Evolutionary conservation across 1,140 invertebrate species (phyloP), one percentile per base, ranked within the genome.

Genomic region (Orius insidiosus): DNA sequence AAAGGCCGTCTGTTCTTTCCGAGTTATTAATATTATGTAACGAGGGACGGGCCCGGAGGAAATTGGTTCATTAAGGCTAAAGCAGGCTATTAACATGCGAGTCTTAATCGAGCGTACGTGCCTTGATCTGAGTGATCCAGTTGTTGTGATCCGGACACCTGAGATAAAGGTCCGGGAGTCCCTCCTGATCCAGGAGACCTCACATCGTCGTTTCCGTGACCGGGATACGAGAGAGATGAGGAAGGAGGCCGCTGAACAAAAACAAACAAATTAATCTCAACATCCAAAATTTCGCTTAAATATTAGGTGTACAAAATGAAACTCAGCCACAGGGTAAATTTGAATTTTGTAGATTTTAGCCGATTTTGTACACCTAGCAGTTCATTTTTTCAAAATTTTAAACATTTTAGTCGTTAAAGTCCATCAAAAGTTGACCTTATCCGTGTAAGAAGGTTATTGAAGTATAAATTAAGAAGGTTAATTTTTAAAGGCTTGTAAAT

Each of bases 61-160:
- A 40, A 40, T 40, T 40, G 38, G 38, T 40, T 40, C 38, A 40
- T 40, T 40, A 40, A 40, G 38, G 38, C 16, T 40, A 40, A 40
- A 40, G 16, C 38, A 40, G 38, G 38, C 38, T 15, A 40, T 40
- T 40, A 40, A 40, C 38, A 40, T 40, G 38, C 38, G 16, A 40
- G 38, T 40, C 38, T 40, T 40, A 40, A 40, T 40, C 38, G 38
- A 40, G 11, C 11, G 11, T 40, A 40, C 38, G 38, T 40, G 38
- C 87, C 86, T 75, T 87, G 85, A 76, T 92, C 87, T 64, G 80
- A 80, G 68, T 86, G 86, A 69, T 93, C 87, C 63, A 89, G 74
- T 67, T 88, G 81, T 63, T 85, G 85, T 38, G 78, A 78, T 57
- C 68, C 66, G 57, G 78, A 78, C 63, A 85, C 85, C 70, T 90